Evolutionary conservation across 1,140 invertebrate genomes (phyloP).

Genomic region (Halyomorpha halys): DNA sequence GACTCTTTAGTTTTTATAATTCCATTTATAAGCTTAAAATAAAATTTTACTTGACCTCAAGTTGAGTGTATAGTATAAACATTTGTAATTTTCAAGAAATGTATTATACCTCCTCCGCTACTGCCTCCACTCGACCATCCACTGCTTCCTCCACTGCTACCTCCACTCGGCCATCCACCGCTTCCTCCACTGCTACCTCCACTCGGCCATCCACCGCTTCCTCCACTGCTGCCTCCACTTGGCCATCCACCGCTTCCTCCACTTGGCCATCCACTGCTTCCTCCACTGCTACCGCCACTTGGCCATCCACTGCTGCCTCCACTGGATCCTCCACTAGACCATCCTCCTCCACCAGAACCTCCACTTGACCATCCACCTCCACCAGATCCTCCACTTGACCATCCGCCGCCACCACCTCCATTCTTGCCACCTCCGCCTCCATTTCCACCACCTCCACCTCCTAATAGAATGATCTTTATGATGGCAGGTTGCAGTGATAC

Average conservation of each 20-base stretch:
- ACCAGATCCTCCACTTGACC: not conserved
- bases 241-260: not conserved
- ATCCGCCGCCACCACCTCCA: not conserved
- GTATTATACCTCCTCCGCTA: too few species aligned
- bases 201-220: not conserved
- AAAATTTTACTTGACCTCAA: too few species aligned
- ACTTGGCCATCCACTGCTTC: not conserved
- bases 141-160: not conserved
- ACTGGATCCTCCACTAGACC: not conserved
- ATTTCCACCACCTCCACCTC: conserved; percentile 7
- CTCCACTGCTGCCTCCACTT: not conserved
- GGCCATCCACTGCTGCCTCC: not conserved
- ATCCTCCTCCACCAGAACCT: not conserved
- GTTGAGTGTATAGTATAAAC: too few species aligned
- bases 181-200: too few species aligned
- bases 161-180: not conserved
- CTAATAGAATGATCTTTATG: conserved; percentile 9
- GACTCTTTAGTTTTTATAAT: too few species aligned
- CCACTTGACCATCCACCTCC: conserved; percentile 1
- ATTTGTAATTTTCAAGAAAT: too few species aligned
- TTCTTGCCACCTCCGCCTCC: not conserved
- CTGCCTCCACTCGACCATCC: too few species aligned
- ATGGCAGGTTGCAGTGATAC: conserved; percentile 9
- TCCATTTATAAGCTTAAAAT: too few species aligned
- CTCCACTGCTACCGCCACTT: not conserved